Conservation (phyloP, 1,140 invertebrate species). For the Cyphomyrmex costatus region DNA sequence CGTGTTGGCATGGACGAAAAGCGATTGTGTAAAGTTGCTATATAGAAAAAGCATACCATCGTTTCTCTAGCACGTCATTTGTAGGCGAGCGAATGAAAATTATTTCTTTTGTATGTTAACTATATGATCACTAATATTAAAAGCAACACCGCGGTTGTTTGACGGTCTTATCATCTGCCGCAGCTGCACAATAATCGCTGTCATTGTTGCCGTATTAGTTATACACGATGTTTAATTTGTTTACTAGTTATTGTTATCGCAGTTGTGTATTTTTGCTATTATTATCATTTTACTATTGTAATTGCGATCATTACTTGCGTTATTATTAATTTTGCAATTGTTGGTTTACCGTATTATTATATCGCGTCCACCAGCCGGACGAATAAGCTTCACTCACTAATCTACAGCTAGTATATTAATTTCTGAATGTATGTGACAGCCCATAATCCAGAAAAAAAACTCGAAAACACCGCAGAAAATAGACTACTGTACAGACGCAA, state of each 20-base stretch:
- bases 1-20: background rate
- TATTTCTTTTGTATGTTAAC: slow-evolving; percentile 6
- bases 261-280: slow-evolving; percentile 57
- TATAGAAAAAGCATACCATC: background rate
- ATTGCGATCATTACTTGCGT: slow-evolving; percentile 48
- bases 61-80: background rate
- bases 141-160: background rate
- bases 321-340: slow-evolving; percentile 54
- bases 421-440: slow-evolving; percentile 15
- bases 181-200: slow-evolving; percentile 13
- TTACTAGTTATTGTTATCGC: slow-evolving; percentile 71
- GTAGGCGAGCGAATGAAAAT: background rate
- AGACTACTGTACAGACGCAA: slow-evolving; percentile 82
- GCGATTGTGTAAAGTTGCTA: background rate
- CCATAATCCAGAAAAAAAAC: slow-evolving; percentile 21
- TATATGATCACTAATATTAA: slow-evolving; percentile 24
- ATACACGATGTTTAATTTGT: slow-evolving; percentile 72
- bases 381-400: slow-evolving; percentile 14
- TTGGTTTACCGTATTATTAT: slow-evolving; percentile 56
- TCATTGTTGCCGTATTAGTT: slow-evolving; percentile 53
- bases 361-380: background rate
- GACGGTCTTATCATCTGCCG: background rate
- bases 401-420: slow-evolving; percentile 9
- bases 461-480: slow-evolving; percentile 61
- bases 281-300: slow-evolving; percentile 51